Percentiles rank a stretch among this genome's conserved stretches.
Evolutionary conservation across 1,140 invertebrate species (phyloP).

Genomic region (Drosophila eugracilis): DNA sequence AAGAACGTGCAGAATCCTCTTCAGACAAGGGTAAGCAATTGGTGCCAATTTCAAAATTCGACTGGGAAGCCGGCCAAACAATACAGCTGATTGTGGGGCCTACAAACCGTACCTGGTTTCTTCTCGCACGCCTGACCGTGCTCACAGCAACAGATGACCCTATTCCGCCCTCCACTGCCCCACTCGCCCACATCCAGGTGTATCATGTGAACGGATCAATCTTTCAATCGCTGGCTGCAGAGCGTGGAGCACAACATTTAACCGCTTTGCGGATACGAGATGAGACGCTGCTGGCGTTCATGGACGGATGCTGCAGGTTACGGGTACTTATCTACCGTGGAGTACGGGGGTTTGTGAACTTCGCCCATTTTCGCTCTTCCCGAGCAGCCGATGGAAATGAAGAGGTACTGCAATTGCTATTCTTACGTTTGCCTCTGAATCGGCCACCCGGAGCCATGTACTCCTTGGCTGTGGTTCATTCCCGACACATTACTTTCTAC

Average conservation of each 20-base stretch:
- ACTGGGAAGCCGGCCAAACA: conserved; percentile 42
- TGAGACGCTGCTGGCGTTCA: conserved; percentile 74
- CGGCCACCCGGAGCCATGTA: conserved; percentile 45
- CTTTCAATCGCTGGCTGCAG: conserved; percentile 68
- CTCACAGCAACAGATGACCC: background rate
- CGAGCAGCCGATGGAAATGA: background rate
- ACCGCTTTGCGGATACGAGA: conserved; percentile 57
- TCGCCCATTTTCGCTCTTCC: conserved; percentile 49
- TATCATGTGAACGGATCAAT: conserved; percentile 64
- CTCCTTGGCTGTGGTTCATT: conserved; percentile 48
- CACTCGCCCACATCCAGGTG: conserved; percentile 58
- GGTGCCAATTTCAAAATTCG: background rate
- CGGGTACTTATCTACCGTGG: conserved; percentile 73
- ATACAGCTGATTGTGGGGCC: conserved; percentile 54
- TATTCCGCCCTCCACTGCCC: conserved; percentile 47
- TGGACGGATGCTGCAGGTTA: conserved; percentile 65
- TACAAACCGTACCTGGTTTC: conserved; percentile 6
- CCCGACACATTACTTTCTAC: conserved; percentile 47
- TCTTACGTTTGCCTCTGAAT: conserved; percentile 38
- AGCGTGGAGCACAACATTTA: conserved; percentile 54
- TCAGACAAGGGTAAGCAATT: conserved; percentile 4
- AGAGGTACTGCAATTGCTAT: conserved; percentile 48
- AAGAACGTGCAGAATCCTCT: background rate
- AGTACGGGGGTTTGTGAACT: conserved; percentile 73
- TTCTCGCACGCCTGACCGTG: conserved; percentile 60